phyloP scores from a whole-genome alignment of 2,113 vertebrate species.

The Vanacampus margaritifer region DNA sequence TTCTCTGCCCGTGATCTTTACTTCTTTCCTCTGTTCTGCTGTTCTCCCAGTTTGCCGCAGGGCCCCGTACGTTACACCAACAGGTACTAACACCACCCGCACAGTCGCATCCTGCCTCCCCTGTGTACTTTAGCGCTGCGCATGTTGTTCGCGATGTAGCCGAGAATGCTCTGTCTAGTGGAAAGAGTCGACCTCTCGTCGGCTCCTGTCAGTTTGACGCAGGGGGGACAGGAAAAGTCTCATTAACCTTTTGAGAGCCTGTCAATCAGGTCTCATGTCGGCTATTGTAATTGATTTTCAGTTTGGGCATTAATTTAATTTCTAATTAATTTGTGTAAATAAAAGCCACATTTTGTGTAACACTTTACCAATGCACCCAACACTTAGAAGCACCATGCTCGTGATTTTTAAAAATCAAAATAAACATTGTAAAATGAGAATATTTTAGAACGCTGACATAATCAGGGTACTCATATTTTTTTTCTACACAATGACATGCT shows the following conservation, averaged over 20 bases:
- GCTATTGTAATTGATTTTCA: not conserved
- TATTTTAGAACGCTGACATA: not conserved
- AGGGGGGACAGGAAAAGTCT: not conserved
- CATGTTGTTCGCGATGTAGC: constrained; percentile 28
- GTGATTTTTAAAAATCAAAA: not conserved
- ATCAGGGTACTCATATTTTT: not conserved
- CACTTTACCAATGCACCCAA: too few relatives aligned
- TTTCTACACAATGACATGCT: not conserved
- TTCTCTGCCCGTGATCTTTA: constrained; percentile 53
- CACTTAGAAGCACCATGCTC: not conserved
- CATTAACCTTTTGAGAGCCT: constrained; percentile 2
- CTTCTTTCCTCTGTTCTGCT: constrained; percentile 69
- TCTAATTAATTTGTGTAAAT: not conserved
- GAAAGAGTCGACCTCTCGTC: not conserved
- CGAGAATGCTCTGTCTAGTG: not conserved
- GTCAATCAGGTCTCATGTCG: not conserved
- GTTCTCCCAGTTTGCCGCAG: constrained; percentile 85
- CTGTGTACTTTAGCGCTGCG: constrained; percentile 21
- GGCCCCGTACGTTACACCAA: constrained; percentile 90
- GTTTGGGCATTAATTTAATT: not conserved
- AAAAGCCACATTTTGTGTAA: not conserved
- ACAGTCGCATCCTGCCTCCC: constrained; percentile 21
- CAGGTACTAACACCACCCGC: constrained; percentile 80
- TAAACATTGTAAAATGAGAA: not conserved
- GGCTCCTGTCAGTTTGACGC: not conserved